Base-by-base conservation (phyloP, 2,888 invertebrate species). In the Hyalella azteca region DNA sequence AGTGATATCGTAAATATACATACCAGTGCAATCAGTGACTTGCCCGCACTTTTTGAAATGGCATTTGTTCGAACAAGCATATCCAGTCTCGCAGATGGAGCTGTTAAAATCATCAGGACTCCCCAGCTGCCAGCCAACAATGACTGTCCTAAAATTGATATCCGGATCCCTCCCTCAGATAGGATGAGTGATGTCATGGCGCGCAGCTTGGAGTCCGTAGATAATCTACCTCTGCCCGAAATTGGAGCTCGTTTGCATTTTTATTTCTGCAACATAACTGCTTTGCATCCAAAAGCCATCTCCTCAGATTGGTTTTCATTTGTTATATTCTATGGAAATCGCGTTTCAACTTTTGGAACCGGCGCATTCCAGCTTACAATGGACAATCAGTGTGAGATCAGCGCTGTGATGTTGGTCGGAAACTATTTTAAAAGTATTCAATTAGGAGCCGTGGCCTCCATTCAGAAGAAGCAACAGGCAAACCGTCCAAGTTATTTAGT, bases 351-450 rank as follows among this genome's bases (percentile, higher is more conserved):
- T n/a, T 26, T 75, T 11, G 26, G 22, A 11, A 22, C 7, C 13
- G 36, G 75, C 0, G 40, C 75, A 3, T 75, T 75, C 13, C 26
- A 75, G 22, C 45, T 75, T 15, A 22, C 22, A 75, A 29, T 75
- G 75, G 45, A 45, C 29, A 75, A 75, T 19, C 41, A 75, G 45
- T 75, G 75, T 75, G 75, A 75, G 32, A 75, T 75, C 26, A 75
- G 41, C 32, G 75, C 75, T 22, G 41, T 39, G n/a, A 41, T 75
- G 45, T 13, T 75, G n/a, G 40, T 45, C 3, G 26, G 41, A 26
- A 75, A 75, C 36, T 75, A 75, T 26, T 75, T 75, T 26, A 19
- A 32, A 13, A 75, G 29, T 1, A 32, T 75, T 41, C 75, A 45
- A 13, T 26, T 26, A 11, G 75, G 41, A 15, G 75, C 75, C 4